phyloP scores from a whole-genome alignment of 2,888 invertebrate genomes.

The Calameuta idolon region DNA sequence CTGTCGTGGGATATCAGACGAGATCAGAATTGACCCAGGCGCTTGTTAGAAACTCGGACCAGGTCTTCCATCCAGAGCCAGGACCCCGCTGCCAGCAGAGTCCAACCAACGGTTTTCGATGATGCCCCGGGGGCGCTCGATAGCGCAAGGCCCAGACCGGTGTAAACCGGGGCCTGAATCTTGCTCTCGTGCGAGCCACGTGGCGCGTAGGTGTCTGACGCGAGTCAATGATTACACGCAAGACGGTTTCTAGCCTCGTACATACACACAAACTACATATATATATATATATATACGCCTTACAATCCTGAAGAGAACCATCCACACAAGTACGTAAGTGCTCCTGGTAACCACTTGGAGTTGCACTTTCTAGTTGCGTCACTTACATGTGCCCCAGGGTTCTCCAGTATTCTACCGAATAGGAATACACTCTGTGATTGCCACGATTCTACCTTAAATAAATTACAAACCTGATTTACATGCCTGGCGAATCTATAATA shows the following conservation, averaged over 20 bases:
- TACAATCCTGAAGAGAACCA: neutral
- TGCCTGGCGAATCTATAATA: neutral
- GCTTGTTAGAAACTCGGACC: neutral
- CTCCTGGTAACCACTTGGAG: neutral
- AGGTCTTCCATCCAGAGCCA: neutral
- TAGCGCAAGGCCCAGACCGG: neutral
- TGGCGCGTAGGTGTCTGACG: constrained; percentile 10
- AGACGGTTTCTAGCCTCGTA: neutral
- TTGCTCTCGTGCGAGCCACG: constrained; percentile 3
- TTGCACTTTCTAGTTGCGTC: constrained; percentile 10
- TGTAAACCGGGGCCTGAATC: neutral
- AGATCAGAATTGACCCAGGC: neutral
- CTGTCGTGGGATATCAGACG: neutral
- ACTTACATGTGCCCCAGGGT: neutral
- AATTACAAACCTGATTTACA: neutral
- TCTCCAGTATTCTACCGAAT: neutral
- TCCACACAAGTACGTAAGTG: neutral
- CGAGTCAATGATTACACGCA: constrained; percentile 7
- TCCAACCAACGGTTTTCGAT: neutral
- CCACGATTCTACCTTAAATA: neutral
- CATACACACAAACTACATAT: neutral
- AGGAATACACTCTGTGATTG: neutral
- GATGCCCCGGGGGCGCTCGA: constrained; percentile 1
- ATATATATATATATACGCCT: neutral
- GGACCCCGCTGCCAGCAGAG: neutral